These are phyloP conservation scores for Paralichthys olivaceus DNA, from an alignment of 2,113 vertebrate genomes.

Conservation along the genomic window DNA sequence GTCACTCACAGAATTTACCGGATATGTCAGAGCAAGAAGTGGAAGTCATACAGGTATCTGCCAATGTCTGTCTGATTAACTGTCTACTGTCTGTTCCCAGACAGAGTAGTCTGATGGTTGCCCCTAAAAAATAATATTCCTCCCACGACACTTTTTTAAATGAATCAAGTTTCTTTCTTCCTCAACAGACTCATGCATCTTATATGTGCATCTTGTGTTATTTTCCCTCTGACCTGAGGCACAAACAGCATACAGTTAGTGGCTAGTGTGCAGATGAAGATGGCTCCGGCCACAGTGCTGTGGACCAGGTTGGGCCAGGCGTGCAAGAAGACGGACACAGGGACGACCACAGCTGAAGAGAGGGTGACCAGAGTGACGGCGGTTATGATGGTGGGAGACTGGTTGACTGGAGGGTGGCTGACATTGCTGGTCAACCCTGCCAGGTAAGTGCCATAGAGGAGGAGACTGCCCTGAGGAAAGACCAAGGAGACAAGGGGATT, in stretches of 20 bases:
- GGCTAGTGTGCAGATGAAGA: slow-evolving; percentile 91
- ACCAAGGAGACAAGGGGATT: neutral
- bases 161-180: no score
- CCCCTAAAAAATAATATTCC: neutral
- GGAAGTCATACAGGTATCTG: slow-evolving; percentile 9
- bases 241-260: slow-evolving; percentile 95
- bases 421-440: slow-evolving; percentile 92
- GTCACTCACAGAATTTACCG: slow-evolving; percentile 10
- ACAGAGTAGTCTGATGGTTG: neutral
- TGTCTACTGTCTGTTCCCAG: slow-evolving; percentile 9
- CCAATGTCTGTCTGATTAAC: slow-evolving; percentile 15
- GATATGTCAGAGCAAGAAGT: slow-evolving; percentile 30
- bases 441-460: slow-evolving; percentile 92
- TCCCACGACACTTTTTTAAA: neutral
- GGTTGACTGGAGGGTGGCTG: slow-evolving; percentile 96
- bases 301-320: slow-evolving; percentile 93
- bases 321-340: slow-evolving; percentile 87
- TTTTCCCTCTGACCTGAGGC: slow-evolving; percentile 87
- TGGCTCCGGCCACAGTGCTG: slow-evolving; percentile 90
- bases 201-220: neutral
- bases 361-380: slow-evolving; percentile 88
- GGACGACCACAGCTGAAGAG: slow-evolving; percentile 81
- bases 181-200: no score
- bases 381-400: slow-evolving; percentile 91
- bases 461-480: slow-evolving; percentile 86